phyloP scores from a whole-genome alignment of 2,888 invertebrate species.

The Lithophane ornitopus region DNA sequence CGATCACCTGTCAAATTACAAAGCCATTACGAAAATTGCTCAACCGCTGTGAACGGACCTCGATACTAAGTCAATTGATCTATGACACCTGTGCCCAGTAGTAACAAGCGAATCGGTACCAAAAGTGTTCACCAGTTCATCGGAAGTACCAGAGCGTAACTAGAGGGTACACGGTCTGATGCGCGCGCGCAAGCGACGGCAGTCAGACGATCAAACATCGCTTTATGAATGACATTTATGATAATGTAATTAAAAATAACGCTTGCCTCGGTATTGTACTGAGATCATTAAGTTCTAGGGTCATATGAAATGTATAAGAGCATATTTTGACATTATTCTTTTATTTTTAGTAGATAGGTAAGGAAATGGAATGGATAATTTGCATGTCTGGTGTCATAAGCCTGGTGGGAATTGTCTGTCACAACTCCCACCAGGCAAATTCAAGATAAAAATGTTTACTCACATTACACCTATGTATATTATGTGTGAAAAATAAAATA shows the following conservation, averaged over 20 bases:
- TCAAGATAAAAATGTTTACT: conserved; percentile 10
- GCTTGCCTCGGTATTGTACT: conserved; percentile 15
- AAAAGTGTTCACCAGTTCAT: conserved; percentile 57
- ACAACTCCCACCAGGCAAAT: not conserved
- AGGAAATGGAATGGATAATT: not conserved
- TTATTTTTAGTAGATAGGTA: conserved; percentile 3
- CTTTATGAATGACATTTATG: conserved; percentile 59
- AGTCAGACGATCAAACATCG: conserved; percentile 58
- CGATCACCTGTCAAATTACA: conserved; percentile 49
- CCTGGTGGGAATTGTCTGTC: conserved; percentile 6
- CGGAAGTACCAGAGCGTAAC: conserved; percentile 81
- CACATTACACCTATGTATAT: conserved; percentile 3
- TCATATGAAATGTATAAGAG: not conserved
- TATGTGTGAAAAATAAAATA: conserved; percentile 6
- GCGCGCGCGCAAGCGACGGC: conserved; percentile 69
- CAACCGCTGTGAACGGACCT: conserved; percentile 45
- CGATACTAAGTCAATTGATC: conserved; percentile 43
- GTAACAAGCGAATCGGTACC: conserved; percentile 53
- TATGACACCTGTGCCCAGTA: conserved; percentile 53
- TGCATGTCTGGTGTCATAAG: not conserved
- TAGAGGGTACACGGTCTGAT: conserved; percentile 82
- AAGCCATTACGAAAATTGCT: conserved; percentile 43
- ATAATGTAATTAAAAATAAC: conserved; percentile 57
- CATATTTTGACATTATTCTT: not conserved
- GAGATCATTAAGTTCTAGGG: not conserved